Evolutionary conservation across 2,113 vertebrate species (phyloP).

Genomic region (Cyprinodon brontotheroides): DNA sequence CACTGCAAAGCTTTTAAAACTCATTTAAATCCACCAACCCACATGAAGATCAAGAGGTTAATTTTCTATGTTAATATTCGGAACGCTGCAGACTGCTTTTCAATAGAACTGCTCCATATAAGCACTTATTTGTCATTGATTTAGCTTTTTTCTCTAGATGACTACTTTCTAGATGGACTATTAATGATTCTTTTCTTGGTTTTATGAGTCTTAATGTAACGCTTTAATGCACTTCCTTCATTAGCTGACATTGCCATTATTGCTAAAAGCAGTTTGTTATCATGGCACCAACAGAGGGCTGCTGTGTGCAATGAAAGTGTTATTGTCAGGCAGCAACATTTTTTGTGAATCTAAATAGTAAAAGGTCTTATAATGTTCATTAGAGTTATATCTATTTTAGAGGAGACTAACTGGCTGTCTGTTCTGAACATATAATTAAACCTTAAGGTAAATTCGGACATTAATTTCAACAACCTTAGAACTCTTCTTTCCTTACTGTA

Average conservation of each 20-base stretch:
- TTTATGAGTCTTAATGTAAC: conserved; percentile 17
- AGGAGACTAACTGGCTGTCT: conserved; percentile 12
- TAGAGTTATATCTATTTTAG: conserved; percentile 9
- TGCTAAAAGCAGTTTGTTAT: conserved; percentile 39
- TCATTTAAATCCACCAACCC: conserved; percentile 32
- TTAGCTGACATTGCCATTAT: conserved; percentile 27
- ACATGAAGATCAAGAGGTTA: conserved; percentile 37
- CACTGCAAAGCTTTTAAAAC: conserved; percentile 25
- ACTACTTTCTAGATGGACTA: conserved; percentile 29
- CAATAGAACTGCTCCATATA: conserved; percentile 22
- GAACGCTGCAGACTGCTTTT: conserved; percentile 30
- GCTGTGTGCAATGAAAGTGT: conserved; percentile 18
- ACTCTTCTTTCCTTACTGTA: not conserved
- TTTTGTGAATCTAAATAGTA: conserved; percentile 44
- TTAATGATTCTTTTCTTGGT: conserved; percentile 27
- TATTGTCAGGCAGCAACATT: conserved; percentile 21
- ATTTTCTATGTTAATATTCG: conserved; percentile 28
- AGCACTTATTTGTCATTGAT: conserved; percentile 39
- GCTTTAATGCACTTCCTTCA: conserved; percentile 45
- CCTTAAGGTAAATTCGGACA: conserved; percentile 14
- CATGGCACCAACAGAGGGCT: conserved; percentile 4
- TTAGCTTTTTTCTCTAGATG: conserved; percentile 9
- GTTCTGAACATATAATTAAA: conserved; percentile 15
- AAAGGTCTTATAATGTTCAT: conserved; percentile 15
- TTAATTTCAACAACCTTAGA: not conserved